phyloP scores from a whole-genome alignment of 2,888 invertebrate genomes.

The Dryocosmus kuriphilus region DNA sequence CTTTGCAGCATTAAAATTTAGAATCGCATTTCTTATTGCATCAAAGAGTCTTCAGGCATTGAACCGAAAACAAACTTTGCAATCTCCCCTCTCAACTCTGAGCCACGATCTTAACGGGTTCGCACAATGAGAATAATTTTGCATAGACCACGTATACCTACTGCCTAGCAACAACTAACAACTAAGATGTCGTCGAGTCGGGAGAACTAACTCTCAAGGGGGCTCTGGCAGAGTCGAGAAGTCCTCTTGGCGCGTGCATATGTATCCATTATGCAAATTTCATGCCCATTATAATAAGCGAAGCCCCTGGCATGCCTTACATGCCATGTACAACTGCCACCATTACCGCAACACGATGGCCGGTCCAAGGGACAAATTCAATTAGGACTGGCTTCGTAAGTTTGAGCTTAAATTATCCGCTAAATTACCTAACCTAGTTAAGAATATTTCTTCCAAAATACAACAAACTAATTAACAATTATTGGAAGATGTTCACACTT shows the following conservation, averaged over 20 bases:
- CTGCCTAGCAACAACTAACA: conserved; percentile 74
- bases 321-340: conserved; percentile 72
- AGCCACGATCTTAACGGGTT: conserved; percentile 51
- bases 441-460: not conserved
- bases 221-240: conserved; percentile 62
- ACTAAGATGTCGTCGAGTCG: conserved; percentile 72
- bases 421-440: conserved; percentile 42
- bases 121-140: conserved; percentile 74
- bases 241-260: conserved; percentile 72
- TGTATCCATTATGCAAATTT: conserved; percentile 77
- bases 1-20: not conserved
- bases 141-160: conserved; percentile 68
- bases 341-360: conserved; percentile 71
- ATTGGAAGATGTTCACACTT: not conserved
- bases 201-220: conserved; percentile 62
- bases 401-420: conserved; percentile 55
- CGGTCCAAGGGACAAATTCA: conserved; percentile 73
- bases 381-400: conserved; percentile 72
- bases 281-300: conserved; percentile 76
- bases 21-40: conserved; percentile 4
- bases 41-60: conserved; percentile 16
- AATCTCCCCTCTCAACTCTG: conserved; percentile 56
- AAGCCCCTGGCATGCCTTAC: conserved; percentile 72
- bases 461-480: not conserved
- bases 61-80: conserved; percentile 39